Conservation (phyloP, 2,113 vertebrate genomes). For the Gallinago undulata region DNA sequence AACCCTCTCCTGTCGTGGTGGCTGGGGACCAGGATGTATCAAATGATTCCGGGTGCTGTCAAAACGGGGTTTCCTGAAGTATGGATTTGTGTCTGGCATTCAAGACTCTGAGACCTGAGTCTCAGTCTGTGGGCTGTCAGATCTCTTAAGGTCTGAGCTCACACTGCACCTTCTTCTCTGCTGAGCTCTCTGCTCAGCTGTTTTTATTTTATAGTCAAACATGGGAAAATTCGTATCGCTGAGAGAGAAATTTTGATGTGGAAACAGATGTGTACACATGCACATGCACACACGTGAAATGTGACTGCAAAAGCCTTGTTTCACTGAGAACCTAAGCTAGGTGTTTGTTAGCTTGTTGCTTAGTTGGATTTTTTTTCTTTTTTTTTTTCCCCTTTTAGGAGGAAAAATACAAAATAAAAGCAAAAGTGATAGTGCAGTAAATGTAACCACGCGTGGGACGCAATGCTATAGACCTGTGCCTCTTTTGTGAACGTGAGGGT, state of each 20-base stretch:
- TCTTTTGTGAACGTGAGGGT: neutral
- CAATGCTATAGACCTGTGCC: too few species aligned
- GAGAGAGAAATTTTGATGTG: neutral
- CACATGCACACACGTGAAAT: accelerated
- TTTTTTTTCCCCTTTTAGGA: too few species aligned
- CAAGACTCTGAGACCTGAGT: accelerated
- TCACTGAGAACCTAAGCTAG: neutral
- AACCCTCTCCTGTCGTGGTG: neutral
- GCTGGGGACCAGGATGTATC: neutral
- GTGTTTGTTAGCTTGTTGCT: neutral
- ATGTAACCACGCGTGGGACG: neutral
- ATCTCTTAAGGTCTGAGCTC: neutral
- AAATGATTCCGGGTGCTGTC: accelerated
- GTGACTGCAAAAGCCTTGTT: neutral
- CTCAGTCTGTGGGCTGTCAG: neutral
- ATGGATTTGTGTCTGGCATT: accelerated
- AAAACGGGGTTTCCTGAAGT: neutral
- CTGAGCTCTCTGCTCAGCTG: neutral
- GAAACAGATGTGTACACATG: neutral
- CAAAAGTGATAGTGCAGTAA: neutral
- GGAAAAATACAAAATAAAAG: neutral
- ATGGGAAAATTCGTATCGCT: accelerated
- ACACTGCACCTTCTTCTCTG: neutral
- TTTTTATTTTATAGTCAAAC: neutral
- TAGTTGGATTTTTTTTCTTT: too few species aligned